A percentile compares a stretch with the other conserved stretches of the same genome.
These are phyloP conservation scores for Polyommatus icarus DNA, from an alignment of 2,888 invertebrate species.

Conservation along the genomic window DNA sequence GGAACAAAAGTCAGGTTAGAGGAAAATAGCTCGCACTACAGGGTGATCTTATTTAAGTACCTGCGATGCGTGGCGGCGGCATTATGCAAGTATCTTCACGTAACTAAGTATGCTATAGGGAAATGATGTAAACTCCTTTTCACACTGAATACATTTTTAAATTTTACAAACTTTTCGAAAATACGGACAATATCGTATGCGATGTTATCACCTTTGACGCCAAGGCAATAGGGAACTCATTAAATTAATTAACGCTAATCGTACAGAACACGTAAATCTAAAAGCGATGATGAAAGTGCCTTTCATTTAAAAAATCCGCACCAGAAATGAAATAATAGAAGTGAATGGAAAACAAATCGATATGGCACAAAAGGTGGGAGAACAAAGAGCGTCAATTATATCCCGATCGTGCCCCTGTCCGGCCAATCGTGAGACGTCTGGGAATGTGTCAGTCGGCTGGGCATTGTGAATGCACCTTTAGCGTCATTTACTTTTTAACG, in stretches of 20 bases:
- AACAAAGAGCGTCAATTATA: conserved; percentile 23
- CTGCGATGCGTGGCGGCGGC: conserved; percentile 33
- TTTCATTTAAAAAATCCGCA: background rate
- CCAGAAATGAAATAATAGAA: conserved; percentile 16
- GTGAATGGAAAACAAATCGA: conserved; percentile 10
- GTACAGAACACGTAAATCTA: background rate
- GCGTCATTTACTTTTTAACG: conserved; percentile 53
- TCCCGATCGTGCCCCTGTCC: conserved; percentile 4
- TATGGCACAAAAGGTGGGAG: conserved; percentile 12
- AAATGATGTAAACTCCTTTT: background rate
- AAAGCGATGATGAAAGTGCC: background rate
- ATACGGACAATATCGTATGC: background rate
- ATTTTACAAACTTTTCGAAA: background rate
- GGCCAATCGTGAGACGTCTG: conserved; percentile 20
- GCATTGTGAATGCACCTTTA: conserved; percentile 37
- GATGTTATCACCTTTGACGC: too few relatives aligned
- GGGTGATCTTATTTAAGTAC: conserved; percentile 27
- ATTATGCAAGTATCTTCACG: conserved; percentile 31
- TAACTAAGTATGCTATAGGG: conserved; percentile 13
- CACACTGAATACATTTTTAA: background rate
- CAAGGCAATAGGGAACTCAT: too few relatives aligned
- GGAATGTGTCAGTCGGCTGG: conserved; percentile 23
- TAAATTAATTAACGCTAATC: background rate
- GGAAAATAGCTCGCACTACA: background rate
- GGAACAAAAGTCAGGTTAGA: background rate